These are phyloP conservation scores for Augochlorella aurata DNA, from an alignment of 2,888 invertebrate genomes.

Conservation along the genomic window DNA sequence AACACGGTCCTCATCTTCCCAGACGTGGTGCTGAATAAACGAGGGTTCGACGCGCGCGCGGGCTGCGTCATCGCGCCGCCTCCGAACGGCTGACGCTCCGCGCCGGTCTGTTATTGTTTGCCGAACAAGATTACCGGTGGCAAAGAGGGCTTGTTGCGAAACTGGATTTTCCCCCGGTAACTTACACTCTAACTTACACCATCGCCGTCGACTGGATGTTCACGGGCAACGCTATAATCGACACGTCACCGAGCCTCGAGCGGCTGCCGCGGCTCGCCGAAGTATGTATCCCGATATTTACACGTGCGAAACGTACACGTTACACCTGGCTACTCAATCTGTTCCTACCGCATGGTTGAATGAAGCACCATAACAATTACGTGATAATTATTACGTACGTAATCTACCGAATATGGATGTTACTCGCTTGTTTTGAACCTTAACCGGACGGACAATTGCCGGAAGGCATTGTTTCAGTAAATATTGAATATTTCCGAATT, in stretches of 20 bases:
- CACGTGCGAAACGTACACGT: not conserved
- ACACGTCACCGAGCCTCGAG: not conserved
- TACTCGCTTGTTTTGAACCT: too few relatives aligned
- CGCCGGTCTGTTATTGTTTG: slow-evolving; percentile 13
- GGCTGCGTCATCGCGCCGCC: slow-evolving; percentile 9
- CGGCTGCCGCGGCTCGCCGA: not conserved
- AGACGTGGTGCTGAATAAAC: slow-evolving; percentile 28
- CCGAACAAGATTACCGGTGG: slow-evolving; percentile 14
- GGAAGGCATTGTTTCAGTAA: too few relatives aligned
- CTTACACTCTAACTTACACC: slow-evolving; percentile 6
- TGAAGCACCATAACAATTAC: too few relatives aligned
- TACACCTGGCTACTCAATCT: too few relatives aligned
- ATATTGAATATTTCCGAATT: too few relatives aligned
- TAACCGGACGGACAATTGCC: too few relatives aligned
- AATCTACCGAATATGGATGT: too few relatives aligned
- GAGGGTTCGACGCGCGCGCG: slow-evolving; percentile 17
- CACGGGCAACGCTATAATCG: not conserved
- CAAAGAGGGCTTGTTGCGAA: slow-evolving; percentile 11
- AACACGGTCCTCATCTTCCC: slow-evolving; percentile 18
- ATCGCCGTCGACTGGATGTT: not conserved
- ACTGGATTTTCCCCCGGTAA: slow-evolving; percentile 19
- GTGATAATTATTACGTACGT: too few relatives aligned
- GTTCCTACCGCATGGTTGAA: too few relatives aligned
- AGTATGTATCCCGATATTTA: not conserved
- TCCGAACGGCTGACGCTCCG: not conserved